Base-by-base conservation (phyloP, 2,113 vertebrate species). In the Psephotus haematonotus region DNA sequence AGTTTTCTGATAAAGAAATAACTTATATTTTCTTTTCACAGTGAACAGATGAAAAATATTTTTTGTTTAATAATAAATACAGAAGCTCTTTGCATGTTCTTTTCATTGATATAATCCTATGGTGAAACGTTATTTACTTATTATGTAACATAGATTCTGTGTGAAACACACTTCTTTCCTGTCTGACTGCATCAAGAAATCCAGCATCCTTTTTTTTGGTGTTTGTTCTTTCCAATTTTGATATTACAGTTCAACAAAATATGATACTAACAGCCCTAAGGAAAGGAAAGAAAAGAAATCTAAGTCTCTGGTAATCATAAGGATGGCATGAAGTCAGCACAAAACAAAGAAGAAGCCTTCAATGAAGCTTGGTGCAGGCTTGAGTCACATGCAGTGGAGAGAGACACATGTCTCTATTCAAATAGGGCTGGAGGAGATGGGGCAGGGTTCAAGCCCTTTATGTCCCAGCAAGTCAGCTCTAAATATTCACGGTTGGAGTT, bases 321-420 rank as follows among this genome's bases (percentile, higher is more conserved):
- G 13, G 8, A 19, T 86, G 67, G 9, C 37, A 44, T 46, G 17
- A 72, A 82, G 16, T 57, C 41, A 75, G 20, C 39, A 43, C 3
- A 68, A 89, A 93, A 33, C 15, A 35, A 68, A 72, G 17, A 68
- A 86, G 55, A 37, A 81, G 31, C 7, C 14, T 52, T 75, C 28
- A 5, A 8, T 47, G 49, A 72, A 69, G 20, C 29, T 80, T 60
- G 50, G 9, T 28, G 29, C 25, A 65, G 5, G 20, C 10, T 55
- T 60, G 35, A 79, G 22, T 29, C 11, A 15, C 35, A 74, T 50
- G 50, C 22, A 55, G 8, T 15, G n/a, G 2, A 72, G 43, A 33
- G 16, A 64, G 41, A 25, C 23, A 15, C 4, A 3, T 22, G 3
- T 22, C 6, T 35, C 20, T 72, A 6, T 57, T 50, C 0, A 2